phyloP scores from a whole-genome alignment of 2,113 vertebrate genomes.

The Gnathonemus longibarbis region DNA sequence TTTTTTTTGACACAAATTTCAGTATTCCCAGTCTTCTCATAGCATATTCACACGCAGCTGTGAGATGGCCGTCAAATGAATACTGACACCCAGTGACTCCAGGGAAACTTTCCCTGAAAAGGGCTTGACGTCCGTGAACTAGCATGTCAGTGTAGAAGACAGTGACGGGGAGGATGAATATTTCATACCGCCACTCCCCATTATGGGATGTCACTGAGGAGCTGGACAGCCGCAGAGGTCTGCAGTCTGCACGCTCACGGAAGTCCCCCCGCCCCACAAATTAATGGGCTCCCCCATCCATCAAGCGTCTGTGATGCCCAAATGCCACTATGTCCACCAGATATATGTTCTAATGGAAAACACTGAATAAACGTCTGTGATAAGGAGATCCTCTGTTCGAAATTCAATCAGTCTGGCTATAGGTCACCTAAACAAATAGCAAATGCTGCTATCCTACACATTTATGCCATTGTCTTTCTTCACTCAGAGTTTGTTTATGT shows the following conservation, averaged over 20 bases:
- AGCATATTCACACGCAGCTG: not conserved
- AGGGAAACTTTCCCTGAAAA: not conserved
- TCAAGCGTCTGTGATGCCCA: conserved; percentile 32
- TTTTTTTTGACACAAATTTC: conserved; percentile 1
- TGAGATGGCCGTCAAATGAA: conserved; percentile 8
- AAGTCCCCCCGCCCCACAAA: conserved; percentile 16
- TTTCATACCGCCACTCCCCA: conserved; percentile 19
- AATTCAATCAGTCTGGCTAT: not conserved
- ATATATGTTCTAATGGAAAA: conserved; percentile 26
- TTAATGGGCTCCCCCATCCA: conserved; percentile 18
- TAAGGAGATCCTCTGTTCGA: conserved; percentile 10
- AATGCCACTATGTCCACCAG: conserved; percentile 9
- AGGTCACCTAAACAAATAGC: not conserved
- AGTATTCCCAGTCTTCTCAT: not conserved
- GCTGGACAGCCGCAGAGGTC: not conserved
- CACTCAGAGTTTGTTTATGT: not conserved
- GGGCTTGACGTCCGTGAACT: conserved; percentile 4
- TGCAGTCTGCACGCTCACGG: not conserved
- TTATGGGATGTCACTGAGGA: conserved; percentile 16
- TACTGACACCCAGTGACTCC: not conserved
- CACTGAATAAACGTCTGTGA: conserved; percentile 14
- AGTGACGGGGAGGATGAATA: conserved; percentile 5
- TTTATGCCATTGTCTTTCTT: not conserved
- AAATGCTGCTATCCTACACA: not conserved
- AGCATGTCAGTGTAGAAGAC: conserved; percentile 20